Conservation (phyloP, 2,113 vertebrate genomes). For the Sinosuthora webbiana region DNA sequence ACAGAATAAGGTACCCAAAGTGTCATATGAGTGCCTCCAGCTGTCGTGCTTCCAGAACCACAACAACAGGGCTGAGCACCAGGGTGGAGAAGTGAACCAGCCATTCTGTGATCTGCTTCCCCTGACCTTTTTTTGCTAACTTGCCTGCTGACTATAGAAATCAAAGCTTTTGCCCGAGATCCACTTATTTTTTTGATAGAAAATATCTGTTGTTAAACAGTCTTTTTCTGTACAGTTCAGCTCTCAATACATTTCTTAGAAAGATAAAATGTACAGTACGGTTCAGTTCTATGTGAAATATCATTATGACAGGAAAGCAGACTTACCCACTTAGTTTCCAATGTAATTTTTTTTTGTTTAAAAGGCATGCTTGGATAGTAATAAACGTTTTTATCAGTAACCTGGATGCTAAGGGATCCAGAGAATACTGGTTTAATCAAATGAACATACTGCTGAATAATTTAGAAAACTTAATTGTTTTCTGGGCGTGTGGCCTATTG, state of each 20-base stretch:
- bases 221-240: not conserved
- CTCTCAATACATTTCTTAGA: not conserved
- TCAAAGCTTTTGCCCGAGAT: not conserved
- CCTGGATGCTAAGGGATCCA: not conserved
- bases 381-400: slow-evolving; percentile 9
- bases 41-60: not conserved
- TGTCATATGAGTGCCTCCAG: not conserved
- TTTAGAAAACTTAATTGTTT: slow-evolving; percentile 36
- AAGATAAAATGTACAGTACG: not conserved
- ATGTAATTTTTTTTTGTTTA: not conserved
- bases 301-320: not conserved
- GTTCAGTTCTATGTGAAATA: not conserved
- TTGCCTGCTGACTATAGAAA: not conserved
- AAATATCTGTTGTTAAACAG: not conserved
- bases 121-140: not conserved
- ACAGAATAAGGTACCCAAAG: not conserved
- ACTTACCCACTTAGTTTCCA: not conserved
- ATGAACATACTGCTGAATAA: slow-evolving; percentile 7
- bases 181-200: not conserved
- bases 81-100: not conserved
- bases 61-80: not conserved
- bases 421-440: slow-evolving; percentile 27
- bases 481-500: not conserved
- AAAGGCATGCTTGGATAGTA: not conserved
- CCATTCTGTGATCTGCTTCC: not conserved